Percentiles rank a stretch among this genome's conserved stretches.
These are phyloP conservation scores for Balaeniceps rex DNA, from an alignment of 2,113 vertebrate species.

Conservation along the genomic window DNA sequence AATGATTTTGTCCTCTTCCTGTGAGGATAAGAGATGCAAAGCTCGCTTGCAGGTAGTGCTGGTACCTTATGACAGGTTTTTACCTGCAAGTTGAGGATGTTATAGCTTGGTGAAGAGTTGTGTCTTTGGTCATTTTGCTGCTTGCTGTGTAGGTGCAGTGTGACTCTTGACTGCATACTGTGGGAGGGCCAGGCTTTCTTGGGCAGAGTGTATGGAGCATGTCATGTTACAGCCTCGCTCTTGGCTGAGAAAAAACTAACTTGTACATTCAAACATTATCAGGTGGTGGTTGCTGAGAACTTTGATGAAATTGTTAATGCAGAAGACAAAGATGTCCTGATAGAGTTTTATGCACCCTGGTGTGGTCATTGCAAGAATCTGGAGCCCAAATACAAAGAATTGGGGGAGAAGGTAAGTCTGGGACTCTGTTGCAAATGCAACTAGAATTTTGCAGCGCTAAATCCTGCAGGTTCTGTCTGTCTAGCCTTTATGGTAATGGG, in stretches of 20 bases:
- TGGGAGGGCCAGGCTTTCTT: background rate
- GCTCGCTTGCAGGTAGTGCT: background rate
- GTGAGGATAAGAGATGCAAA: background rate
- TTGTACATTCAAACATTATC: background rate
- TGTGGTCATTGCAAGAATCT: slow-evolving; percentile 98
- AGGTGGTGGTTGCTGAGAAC: slow-evolving; percentile 96
- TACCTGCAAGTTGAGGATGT: background rate
- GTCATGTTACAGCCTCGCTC: background rate
- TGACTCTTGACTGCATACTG: no score
- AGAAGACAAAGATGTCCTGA: slow-evolving; percentile 92
- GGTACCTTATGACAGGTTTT: background rate
- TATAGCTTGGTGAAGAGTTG: background rate
- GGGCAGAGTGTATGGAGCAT: background rate
- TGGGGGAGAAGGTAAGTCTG: slow-evolving; percentile 90
- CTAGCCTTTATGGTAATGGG: background rate
- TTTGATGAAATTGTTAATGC: slow-evolving; percentile 95
- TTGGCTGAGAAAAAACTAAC: background rate
- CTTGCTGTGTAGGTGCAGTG: background rate
- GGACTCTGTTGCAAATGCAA: background rate
- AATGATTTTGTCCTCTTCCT: background rate
- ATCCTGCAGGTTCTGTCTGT: background rate
- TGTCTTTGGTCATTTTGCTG: background rate
- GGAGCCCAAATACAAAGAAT: slow-evolving; percentile 95
- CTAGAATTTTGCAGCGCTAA: background rate
- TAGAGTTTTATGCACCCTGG: slow-evolving; percentile 98